These are phyloP conservation scores for Periophthalmus magnuspinnatus DNA, from an alignment of 2,797 vertebrate genomes.

Conservation along the genomic window DNA sequence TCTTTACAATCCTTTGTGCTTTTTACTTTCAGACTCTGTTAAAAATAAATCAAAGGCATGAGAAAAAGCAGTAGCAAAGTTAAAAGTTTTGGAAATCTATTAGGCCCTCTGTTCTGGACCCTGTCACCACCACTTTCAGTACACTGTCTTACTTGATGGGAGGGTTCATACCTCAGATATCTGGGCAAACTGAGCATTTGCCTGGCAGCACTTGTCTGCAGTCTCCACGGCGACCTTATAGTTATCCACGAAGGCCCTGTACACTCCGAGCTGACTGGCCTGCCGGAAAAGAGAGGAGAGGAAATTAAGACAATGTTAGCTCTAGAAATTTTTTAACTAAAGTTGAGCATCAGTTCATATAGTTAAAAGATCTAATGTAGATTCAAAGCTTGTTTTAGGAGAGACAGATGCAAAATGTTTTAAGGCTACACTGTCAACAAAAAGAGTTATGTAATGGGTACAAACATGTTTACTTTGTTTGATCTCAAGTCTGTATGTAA, in stretches of 20 bases:
- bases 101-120: conserved; percentile 11
- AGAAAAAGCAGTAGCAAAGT: conserved; percentile 34
- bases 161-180: conserved; percentile 92
- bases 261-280: conserved; percentile 98
- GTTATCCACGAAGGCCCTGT: conserved; percentile 99
- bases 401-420: neutral
- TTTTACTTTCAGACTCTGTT: conserved; percentile 91
- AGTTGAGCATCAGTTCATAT: neutral
- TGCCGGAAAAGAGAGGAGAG: conserved; percentile 50
- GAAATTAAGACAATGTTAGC: neutral
- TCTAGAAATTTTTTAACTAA: neutral
- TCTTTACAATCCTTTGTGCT: conserved; percentile 94
- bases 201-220: conserved; percentile 98
- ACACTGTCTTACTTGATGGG: conserved; percentile 31
- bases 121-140: conserved; percentile 50
- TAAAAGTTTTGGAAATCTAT: conserved; percentile 27
- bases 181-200: conserved; percentile 95
- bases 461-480: neutral
- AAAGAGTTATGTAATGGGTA: neutral
- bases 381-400: neutral
- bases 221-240: conserved; percentile 97
- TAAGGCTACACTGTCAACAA: neutral
- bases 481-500: neutral
- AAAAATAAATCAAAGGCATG: conserved; percentile 8
- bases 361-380: neutral